Evolutionary conservation across 2,797 vertebrate species (phyloP).

Genomic region (Pseudopleuronectes americanus): DNA sequence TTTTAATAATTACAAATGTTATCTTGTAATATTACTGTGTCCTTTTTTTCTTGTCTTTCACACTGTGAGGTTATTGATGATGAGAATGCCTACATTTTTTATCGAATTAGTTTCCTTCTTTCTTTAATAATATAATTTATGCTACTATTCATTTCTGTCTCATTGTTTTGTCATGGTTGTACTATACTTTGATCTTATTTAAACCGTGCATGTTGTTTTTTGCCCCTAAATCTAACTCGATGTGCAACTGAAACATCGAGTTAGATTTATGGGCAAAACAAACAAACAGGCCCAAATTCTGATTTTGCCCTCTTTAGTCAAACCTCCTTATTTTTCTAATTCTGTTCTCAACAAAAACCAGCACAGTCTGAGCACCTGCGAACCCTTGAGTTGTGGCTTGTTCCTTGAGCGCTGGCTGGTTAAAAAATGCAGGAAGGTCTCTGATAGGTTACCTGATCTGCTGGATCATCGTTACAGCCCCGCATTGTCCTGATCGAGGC

Average conservation of each 20-base stretch:
- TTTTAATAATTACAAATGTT: too few species aligned
- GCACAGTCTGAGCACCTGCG: constrained; percentile 19
- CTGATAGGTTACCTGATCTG: constrained; percentile 73
- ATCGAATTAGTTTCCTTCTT: too few species aligned
- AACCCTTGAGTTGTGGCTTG: constrained; percentile 24
- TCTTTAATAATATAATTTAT: too few species aligned
- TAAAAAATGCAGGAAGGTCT: constrained; percentile 79
- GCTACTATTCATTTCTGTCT: neutral
- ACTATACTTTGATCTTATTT: neutral
- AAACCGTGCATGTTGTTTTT: neutral
- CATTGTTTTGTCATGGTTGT: neutral
- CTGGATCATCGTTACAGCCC: constrained; percentile 72
- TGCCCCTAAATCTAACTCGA: neutral
- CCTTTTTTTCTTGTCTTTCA: too few species aligned
- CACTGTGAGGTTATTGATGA: too few species aligned
- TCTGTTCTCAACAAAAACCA: constrained; percentile 16
- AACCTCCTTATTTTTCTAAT: constrained; percentile 8
- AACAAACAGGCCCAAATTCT: neutral
- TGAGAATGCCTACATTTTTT: too few species aligned
- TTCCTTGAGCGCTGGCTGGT: constrained; percentile 46
- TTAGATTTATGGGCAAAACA: too few species aligned
- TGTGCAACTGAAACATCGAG: too few species aligned
- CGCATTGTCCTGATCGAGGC: constrained; percentile 57
- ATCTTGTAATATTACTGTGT: too few species aligned
- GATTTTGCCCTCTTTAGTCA: constrained; percentile 19